Percentiles rank a stretch among this genome's conserved stretches.
These are phyloP conservation scores for Orcinus orca DNA, from an alignment of 2,113 vertebrate genomes.

Conservation along the genomic window DNA sequence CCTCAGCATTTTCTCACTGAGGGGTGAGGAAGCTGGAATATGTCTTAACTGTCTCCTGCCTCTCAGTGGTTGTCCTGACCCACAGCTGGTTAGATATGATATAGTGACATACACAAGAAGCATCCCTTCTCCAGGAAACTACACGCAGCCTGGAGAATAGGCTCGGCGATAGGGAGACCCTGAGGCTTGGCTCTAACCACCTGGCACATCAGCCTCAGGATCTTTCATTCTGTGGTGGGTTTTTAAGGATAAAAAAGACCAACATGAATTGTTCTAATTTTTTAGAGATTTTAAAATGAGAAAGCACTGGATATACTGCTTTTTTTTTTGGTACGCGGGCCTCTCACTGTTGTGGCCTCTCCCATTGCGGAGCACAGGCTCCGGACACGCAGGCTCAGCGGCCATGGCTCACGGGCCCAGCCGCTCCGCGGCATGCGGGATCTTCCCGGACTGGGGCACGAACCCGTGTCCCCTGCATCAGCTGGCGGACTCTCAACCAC, in stretches of 20 bases:
- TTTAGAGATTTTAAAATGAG: neutral
- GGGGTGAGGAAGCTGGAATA: neutral
- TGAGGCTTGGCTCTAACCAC: rapidly evolving
- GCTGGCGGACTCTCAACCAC: too few species aligned
- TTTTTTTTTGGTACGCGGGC: neutral
- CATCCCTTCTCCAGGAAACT: neutral
- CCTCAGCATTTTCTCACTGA: neutral
- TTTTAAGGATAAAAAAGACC: neutral
- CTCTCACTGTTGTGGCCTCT: too few species aligned
- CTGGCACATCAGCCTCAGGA: neutral
- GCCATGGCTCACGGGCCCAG: too few species aligned
- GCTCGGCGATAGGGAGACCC: neutral
- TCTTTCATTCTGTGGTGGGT: neutral
- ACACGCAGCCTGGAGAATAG: neutral
- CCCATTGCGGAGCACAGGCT: too few species aligned
- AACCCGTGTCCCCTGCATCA: too few species aligned
- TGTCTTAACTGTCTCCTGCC: neutral
- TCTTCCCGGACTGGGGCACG: too few species aligned
- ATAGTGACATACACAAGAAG: rapidly evolving
- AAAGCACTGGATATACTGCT: neutral
- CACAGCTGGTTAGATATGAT: neutral
- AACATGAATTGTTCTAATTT: neutral
- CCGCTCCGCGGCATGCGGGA: rapidly evolving
- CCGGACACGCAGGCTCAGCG: too few species aligned
- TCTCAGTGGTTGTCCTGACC: neutral